Base-by-base conservation (phyloP, 2,888 invertebrate species). In the Morpho helenor region DNA sequence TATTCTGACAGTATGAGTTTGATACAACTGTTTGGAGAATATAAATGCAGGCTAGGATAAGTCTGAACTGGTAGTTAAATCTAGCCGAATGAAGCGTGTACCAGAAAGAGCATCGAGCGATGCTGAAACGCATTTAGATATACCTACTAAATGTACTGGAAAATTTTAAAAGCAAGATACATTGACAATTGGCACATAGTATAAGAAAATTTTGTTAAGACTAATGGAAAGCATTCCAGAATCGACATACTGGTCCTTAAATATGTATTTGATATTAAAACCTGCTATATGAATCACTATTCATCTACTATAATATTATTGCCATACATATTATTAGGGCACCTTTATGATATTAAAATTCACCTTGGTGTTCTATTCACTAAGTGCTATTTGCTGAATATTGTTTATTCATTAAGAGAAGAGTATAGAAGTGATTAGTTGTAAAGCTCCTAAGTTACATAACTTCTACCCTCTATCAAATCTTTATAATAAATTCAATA, bases 281-380 rank as follows among this genome's bases (percentile, higher is more conserved):
- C 23, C 48, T 7, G 23, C 41, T 54, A 59, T 55, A 60, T 52
- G 54, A 61, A 49, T 54, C 39, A 59, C 57, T 63, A 52, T 49
- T 57, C 51, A 53, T 60, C 66, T 68, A 69, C 65, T 59, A 62
- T 63, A 68, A 68, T 69, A 71, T 71, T 71, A 70, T 70, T 69
- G 70, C 70, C 70, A 70, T 70, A 60, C 54, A 65, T 64, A 62
- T 62, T 65, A 63, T 66, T 69, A 65, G 67, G 68, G 67, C 66
- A 69, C 68, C 65, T 57, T 64, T 59, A 60, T 50, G 62, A 61
- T 56, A n/a, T 59, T 61, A 61, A 59, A 58, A 60, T 59, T 61
- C 57, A 61, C 51, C 61, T 62, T 61, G 56, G 62, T 62, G 62
- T 66, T 65, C 56, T 64, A 62, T 60, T 61, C 43, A 52, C 57